Percentiles rank a stretch among this genome's conserved stretches.
Evolutionary conservation across 2,113 vertebrate species (phyloP).

Genomic region (Tiliqua scincoides): DNA sequence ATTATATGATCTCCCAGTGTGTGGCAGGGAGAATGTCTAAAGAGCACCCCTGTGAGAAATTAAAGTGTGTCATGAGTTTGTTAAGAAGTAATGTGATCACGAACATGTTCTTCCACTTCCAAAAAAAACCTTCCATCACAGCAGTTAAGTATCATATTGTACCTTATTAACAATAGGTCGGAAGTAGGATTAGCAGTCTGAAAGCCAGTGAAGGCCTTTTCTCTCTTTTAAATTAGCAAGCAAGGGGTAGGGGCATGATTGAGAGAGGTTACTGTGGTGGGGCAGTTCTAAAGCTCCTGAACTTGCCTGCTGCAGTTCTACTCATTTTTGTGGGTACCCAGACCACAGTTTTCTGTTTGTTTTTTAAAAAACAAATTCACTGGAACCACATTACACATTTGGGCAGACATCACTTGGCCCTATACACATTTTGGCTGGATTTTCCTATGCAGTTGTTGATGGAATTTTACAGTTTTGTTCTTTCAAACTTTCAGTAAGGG

Average conservation of each 20-base stretch:
- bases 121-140: not conserved
- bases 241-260: too few species aligned
- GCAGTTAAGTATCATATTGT: not conserved
- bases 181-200: not conserved
- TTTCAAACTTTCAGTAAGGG: accelerated
- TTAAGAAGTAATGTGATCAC: not conserved
- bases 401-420: too few species aligned
- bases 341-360: not conserved
- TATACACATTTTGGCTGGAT: not conserved
- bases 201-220: not conserved
- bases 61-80: not conserved
- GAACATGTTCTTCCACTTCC: not conserved
- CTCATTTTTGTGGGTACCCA: too few species aligned
- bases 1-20: too few species aligned
- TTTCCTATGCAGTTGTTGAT: accelerated
- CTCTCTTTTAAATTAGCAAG: not conserved
- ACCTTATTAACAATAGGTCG: not conserved
- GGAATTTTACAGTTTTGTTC: not conserved
- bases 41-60: not conserved
- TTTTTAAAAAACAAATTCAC: too few species aligned
- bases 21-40: not conserved
- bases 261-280: too few species aligned
- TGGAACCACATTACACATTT: too few species aligned
- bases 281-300: too few species aligned
- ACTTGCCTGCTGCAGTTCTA: too few species aligned